phyloP scores from a whole-genome alignment of 23 tunicate species.

The Phallusia fumigata region DNA sequence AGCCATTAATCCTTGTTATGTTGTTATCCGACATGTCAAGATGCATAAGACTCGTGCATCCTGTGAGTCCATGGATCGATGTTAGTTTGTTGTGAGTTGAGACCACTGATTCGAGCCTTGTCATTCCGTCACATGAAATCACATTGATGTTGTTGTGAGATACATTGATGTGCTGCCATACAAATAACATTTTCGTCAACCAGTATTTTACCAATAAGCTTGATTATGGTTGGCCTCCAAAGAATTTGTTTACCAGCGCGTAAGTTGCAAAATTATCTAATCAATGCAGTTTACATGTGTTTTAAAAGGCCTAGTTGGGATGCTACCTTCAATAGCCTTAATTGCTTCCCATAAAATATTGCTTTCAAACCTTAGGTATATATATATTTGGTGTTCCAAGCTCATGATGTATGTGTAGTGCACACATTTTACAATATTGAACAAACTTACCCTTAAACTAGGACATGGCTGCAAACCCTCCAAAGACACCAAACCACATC shows the following conservation, averaged over 20 bases:
- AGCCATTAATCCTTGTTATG: conserved; percentile 63
- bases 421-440: too few relatives aligned
- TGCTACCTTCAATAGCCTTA: too few relatives aligned
- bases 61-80: conserved; percentile 56
- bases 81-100: conserved; percentile 52
- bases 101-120: conserved; percentile 59
- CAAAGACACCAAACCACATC: conserved; percentile 63
- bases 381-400: too few relatives aligned
- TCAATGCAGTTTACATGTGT: too few relatives aligned
- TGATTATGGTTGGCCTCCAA: too few relatives aligned
- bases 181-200: neutral
- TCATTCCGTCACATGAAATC: conserved; percentile 72
- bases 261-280: too few relatives aligned
- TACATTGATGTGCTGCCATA: conserved; percentile 69
- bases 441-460: conserved; percentile 55
- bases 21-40: conserved; percentile 62
- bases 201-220: too few relatives aligned
- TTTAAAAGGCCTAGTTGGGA: too few relatives aligned
- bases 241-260: too few relatives aligned
- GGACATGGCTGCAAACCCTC: conserved; percentile 74
- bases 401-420: too few relatives aligned
- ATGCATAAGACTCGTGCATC: conserved; percentile 50
- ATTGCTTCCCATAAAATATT: too few relatives aligned
- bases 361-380: too few relatives aligned
- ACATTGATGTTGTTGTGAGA: conserved; percentile 54